Base-by-base conservation (phyloP, 2,113 vertebrate genomes). In the Emydura subglobosa region DNA sequence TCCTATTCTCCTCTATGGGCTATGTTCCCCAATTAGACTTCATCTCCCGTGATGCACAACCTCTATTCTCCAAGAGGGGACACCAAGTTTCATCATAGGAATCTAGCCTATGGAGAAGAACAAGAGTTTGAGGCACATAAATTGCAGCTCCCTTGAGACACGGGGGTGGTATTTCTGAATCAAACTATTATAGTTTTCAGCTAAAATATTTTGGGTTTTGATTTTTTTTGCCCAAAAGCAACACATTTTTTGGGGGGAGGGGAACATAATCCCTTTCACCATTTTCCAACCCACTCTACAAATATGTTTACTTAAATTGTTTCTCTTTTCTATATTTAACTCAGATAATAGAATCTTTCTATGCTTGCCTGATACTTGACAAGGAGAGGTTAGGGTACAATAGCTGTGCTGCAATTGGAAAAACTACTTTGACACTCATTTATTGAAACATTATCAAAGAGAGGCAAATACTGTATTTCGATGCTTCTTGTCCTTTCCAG, bases 371-470 rank as follows among this genome's bases (percentile, higher is more conserved):
- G 49, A 6, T 6, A 76, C 83, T 87, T 91, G 91, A 82, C 44
- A 79, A 84, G 54, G 79, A 86, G 82, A 47, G 31, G 44, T 86
- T 47, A 22, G n/a, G 17, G 34, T 68, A 81, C 39, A 47, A 78
- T 47, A 78, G 74, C 24, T 29, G 11, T 78, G 44, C 24, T 78
- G 24, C 25, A 78, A 11, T 27, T 47, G 25, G 91, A 91, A 87
- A 95, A 94, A 86, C 79, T 47, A 65, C 79, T 84, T 3, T 86
- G 74, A 95, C 65, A 92, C 57, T 91, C 74, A 78, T 96, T 95
- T 79, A 95, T 93, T 95, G 91, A 59, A 92, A 91, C 94, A 39
- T 31, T 59, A 96, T 96, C 94, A 97, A 95, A 96, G 92, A 72
- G 80, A 91, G 76, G 51, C 79, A 90, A 94, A 83, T 94, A 93